Conservation (phyloP, 1,140 invertebrate genomes). For the Leptestheria dahalacensis region DNA sequence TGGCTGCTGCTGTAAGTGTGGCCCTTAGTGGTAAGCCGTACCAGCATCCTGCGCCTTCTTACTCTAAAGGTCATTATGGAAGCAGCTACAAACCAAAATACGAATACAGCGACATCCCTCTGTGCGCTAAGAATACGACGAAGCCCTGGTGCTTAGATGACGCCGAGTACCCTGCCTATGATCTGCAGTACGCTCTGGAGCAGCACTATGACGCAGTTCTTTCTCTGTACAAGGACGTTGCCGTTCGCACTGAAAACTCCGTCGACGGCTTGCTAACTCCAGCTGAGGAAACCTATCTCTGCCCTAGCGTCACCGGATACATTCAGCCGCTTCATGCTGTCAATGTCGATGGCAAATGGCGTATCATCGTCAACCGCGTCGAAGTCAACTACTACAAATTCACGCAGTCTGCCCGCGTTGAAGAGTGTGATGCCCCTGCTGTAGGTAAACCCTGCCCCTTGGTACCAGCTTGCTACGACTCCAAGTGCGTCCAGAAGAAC, state of each 20-base stretch:
- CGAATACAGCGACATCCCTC: slow-evolving; percentile 16
- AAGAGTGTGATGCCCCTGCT: slow-evolving; percentile 20
- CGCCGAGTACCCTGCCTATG: slow-evolving; percentile 22
- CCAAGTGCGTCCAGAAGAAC: slow-evolving; percentile 24
- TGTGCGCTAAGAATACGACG: slow-evolving; percentile 20
- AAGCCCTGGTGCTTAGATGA: slow-evolving; percentile 23
- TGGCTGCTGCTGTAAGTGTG: not conserved
- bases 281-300: slow-evolving; percentile 22
- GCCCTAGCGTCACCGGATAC: slow-evolving; percentile 19
- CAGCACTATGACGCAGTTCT: slow-evolving; percentile 19
- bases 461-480: slow-evolving; percentile 22
- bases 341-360: slow-evolving; percentile 24
- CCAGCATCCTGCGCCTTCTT: not conserved
- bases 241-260: slow-evolving; percentile 21
- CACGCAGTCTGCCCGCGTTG: slow-evolving; percentile 23
- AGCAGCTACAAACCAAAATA: not conserved
- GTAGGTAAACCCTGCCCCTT: slow-evolving; percentile 20
- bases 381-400: slow-evolving; percentile 23
- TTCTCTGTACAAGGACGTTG: slow-evolving; percentile 21
- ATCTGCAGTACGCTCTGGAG: slow-evolving; percentile 15
- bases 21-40: not conserved
- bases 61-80: not conserved
- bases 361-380: slow-evolving; percentile 24
- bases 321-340: slow-evolving; percentile 23
- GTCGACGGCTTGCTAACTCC: slow-evolving; percentile 19